Conservation (phyloP, 1,140 invertebrate species). For the Geopemphigus sp. region DNA sequence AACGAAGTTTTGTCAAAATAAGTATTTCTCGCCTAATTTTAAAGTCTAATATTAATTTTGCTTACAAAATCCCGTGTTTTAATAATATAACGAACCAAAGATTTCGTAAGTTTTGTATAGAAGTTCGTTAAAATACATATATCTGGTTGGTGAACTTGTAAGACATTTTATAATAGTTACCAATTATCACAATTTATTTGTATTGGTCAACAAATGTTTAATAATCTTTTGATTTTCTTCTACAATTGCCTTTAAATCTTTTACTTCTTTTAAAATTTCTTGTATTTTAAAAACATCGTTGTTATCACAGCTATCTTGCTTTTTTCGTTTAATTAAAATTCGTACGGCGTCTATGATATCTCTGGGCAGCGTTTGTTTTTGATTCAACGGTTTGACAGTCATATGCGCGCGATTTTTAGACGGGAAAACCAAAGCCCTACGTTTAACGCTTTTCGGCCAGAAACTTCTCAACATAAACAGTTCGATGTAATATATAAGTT, state of each 20-base stretch:
- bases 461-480: slow-evolving; percentile 68
- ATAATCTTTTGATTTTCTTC: slow-evolving; percentile 44
- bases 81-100: too few species aligned
- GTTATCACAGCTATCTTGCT: slow-evolving; percentile 10
- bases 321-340: slow-evolving; percentile 66
- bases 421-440: slow-evolving; percentile 70
- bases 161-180: too few species aligned
- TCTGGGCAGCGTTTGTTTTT: slow-evolving; percentile 71
- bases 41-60: too few species aligned
- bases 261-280: slow-evolving; percentile 46
- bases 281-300: slow-evolving; percentile 19
- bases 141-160: too few species aligned
- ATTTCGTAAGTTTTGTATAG: too few species aligned
- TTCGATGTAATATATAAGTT: slow-evolving; percentile 73
- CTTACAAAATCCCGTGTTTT: too few species aligned
- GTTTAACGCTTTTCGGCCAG: slow-evolving; percentile 66
- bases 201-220: slow-evolving; percentile 27
- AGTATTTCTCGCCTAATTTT: too few species aligned
- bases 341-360: slow-evolving; percentile 73
- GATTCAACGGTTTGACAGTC: slow-evolving; percentile 76
- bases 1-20: too few species aligned
- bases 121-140: too few species aligned
- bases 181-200: slow-evolving; percentile 15
- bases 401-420: slow-evolving; percentile 73
- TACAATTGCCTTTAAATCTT: slow-evolving; percentile 14